Percentiles rank a stretch among this genome's conserved stretches.
Conservation (phyloP, 1,140 invertebrate genomes). For the Cardiocondyla obscurior region DNA sequence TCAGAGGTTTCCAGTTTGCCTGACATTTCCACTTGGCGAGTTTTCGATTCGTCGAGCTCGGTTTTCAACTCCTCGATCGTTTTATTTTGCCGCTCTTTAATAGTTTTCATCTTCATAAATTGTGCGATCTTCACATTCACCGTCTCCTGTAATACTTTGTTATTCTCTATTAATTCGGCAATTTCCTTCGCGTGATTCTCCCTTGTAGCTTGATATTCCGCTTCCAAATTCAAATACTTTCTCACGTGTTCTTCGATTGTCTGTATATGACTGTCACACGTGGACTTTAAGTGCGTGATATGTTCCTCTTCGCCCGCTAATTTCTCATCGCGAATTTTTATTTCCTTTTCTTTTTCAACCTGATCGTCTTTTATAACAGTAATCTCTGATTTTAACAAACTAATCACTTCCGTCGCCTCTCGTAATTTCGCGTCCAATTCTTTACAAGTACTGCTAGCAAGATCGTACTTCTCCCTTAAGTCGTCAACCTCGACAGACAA, state of each 20-base stretch:
- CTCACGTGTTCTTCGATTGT: slow-evolving; percentile 52
- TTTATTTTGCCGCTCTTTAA: slow-evolving; percentile 69
- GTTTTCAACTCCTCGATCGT: slow-evolving; percentile 71
- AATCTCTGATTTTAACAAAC: slow-evolving; percentile 57
- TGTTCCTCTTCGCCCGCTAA: slow-evolving; percentile 41
- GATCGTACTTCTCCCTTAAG: slow-evolving; percentile 25
- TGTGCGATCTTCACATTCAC: slow-evolving; percentile 56
- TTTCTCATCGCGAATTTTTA: slow-evolving; percentile 46
- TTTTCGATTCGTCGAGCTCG: slow-evolving; percentile 59
- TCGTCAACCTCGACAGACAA: slow-evolving; percentile 43
- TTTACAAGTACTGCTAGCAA: background rate
- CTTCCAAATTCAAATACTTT: slow-evolving; percentile 48
- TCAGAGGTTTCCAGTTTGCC: slow-evolving; percentile 31
- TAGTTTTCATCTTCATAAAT: slow-evolving; percentile 65
- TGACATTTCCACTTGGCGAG: slow-evolving; percentile 57
- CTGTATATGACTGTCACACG: slow-evolving; percentile 60
- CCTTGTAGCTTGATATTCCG: slow-evolving; percentile 52
- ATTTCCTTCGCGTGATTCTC: slow-evolving; percentile 59
- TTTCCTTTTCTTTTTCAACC: slow-evolving; percentile 42
- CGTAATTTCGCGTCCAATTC: slow-evolving; percentile 51
- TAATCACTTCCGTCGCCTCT: slow-evolving; percentile 47
- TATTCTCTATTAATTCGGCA: slow-evolving; percentile 61
- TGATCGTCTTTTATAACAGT: slow-evolving; percentile 45
- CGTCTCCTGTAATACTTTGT: slow-evolving; percentile 59
- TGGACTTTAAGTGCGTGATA: slow-evolving; percentile 26